Base-by-base conservation (phyloP, 2,888 invertebrate species). In the Empis stercorea region DNA sequence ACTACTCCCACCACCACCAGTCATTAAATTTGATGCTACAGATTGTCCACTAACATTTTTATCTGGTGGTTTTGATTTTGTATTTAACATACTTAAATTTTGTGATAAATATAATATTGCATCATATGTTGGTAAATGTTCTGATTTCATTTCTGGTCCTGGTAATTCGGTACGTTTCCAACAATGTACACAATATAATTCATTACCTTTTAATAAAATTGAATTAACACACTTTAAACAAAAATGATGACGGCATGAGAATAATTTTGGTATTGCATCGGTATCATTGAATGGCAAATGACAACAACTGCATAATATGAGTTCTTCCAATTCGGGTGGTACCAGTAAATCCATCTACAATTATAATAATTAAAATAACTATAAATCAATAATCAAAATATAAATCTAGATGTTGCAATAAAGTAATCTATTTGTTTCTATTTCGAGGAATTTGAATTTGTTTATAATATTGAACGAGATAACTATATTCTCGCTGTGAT, bases 201-300 rank as follows among this genome's bases (percentile, higher is more conserved):
- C 81, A 59, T 75, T 74, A 49, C 78, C 81, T 62, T 80, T 80
- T 62, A 77, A 75, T 58, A 83, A 71, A 60, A 76, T 76, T 55
- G 77, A 75, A 60, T 80, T 79, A 64, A 81, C 78, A 70, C 84
- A 84, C 62, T 80, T 77, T 65, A 84, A 73, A 65, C 84, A 84
- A 69, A 84, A 84, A 70, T 81, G 80, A 66, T 84, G 84, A 63
- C 82, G 80, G 73, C 84, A 84, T 56, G 79, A 76, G 56, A 84
- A 74, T 65, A 81, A 70, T 66, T 84, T 84, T 52, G 84, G 84
- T 62, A 78, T 75, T 62, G 79, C 79, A 65, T 83, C 82, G 52
- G 73, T 72, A 58, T 82, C 81, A 69, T 83, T 83, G 73, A 81
- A 84, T 65, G 79, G 78, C 65, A 79, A 76, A 70, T 81, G 80